A percentile compares a stretch with the other conserved stretches of the same genome.
Conservation (phyloP, 2,797 vertebrate genomes). For the Periophthalmus magnuspinnatus region DNA sequence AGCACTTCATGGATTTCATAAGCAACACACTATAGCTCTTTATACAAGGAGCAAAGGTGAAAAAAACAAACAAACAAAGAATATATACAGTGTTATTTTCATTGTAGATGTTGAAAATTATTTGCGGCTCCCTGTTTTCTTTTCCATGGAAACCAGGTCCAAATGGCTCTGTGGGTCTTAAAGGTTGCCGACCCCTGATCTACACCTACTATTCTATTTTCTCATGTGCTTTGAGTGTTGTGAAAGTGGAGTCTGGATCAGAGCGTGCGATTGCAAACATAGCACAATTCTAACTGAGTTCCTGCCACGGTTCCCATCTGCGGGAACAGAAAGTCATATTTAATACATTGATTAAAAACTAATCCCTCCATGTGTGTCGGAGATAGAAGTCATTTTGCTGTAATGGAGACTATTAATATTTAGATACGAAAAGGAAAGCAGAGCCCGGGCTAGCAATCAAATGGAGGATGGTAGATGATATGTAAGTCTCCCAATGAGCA, state of each 20-base stretch:
- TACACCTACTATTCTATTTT: no score
- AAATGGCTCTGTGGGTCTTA: no score
- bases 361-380: constrained; percentile 69
- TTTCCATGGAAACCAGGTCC: no score
- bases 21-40: no score
- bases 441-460: constrained; percentile 65
- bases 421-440: constrained; percentile 67
- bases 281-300: constrained; percentile 61
- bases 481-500: constrained; percentile 52
- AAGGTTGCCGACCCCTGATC: no score
- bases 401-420: constrained; percentile 82
- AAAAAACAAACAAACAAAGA: no score
- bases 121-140: no score
- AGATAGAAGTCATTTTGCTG: constrained; percentile 77
- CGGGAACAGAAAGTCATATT: constrained; percentile 70
- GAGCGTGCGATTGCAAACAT: constrained; percentile 49
- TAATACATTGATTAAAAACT: constrained; percentile 78
- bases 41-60: no score
- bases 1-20: no score
- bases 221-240: constrained; percentile 20
- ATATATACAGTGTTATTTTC: no score
- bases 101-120: no score
- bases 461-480: constrained; percentile 63
- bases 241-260: constrained; percentile 57
- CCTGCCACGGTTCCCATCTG: constrained; percentile 60